Base-by-base conservation (phyloP, 2,888 invertebrate species). In the Acronicta leporina region DNA sequence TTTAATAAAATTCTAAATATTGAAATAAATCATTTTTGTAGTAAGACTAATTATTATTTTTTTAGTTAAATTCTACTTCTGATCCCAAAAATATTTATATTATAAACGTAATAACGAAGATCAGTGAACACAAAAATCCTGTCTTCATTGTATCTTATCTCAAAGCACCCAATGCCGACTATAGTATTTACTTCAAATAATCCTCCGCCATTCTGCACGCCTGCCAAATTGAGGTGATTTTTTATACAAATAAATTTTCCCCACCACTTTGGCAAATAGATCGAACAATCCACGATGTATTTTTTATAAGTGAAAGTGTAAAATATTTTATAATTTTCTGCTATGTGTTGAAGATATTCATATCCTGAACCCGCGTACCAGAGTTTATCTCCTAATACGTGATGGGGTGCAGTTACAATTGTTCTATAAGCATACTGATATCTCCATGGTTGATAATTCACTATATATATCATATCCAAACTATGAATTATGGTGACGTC, bases 111-210 rank as follows among this genome's bases (percentile, higher is more conserved):
- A 33, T 87, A 90, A 5, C 91, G 76, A 0, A 90, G 7, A 53
- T 91, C 91, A 0, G 91, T 91, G 46, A 91, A 90, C 3, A 75
- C 89, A 4, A 83, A 46, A 8, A 89, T 72, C n/a, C 84, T 77
- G 0, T 88, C 87, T 6, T 91, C 85, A 20, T 90, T 90, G 35
- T 87, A 86, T 6, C 90, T 71, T 2, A 91, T 88, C 53, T 91
- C 91, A 45, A 91, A 91, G 43, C 88, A 87, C 0, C 87, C 90
- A 0, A 90, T 0, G 0, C 84, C 91, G 0, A 83, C 44, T 0
- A 89, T 2, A 0, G 20, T 9, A 0, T 63, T 59, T 0, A 27
- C 35, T 0, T 41, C 45, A 8, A 83, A 75, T 0, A 91, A 48
- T 0, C 80, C 80, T 0, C 86, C 88, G 0, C 91, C 91, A 43